These are phyloP conservation scores for Copsychus sechellarum DNA, from an alignment of 2,113 vertebrate genomes.

Conservation along the genomic window DNA sequence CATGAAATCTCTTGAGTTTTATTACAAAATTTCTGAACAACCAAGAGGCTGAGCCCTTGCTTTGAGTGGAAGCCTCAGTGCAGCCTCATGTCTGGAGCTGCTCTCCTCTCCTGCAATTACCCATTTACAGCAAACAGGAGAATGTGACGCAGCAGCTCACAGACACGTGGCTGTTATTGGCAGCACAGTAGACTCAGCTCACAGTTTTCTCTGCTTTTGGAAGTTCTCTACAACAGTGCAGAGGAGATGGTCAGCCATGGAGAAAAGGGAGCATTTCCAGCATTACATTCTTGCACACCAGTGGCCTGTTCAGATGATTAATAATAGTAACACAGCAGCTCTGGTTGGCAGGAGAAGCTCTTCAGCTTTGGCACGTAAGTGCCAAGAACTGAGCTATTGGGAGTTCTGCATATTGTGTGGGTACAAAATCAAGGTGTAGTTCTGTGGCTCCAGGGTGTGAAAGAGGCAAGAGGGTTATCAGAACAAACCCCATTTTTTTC, in stretches of 20 bases:
- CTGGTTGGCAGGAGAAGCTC: not conserved
- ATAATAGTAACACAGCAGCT: not conserved
- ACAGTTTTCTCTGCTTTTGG: not conserved
- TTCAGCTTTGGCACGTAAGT: not conserved
- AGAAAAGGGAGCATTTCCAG: not conserved
- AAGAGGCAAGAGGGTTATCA: not conserved
- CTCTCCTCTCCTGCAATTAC: not conserved
- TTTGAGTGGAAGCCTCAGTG: not conserved
- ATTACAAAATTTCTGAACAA: not conserved
- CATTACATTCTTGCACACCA: not conserved
- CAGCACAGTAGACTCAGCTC: not conserved
- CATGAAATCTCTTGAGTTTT: conserved; percentile 3
- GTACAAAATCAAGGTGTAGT: not conserved
- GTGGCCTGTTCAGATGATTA: not conserved
- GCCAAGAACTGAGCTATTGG: not conserved
- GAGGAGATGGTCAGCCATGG: not conserved
- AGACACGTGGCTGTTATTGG: not conserved
- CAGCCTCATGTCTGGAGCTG: not conserved
- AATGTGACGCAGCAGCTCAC: not conserved
- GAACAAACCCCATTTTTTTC: not conserved
- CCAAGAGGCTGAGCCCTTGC: not conserved
- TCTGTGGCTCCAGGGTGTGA: not conserved
- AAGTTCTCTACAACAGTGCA: not conserved
- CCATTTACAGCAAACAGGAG: not conserved
- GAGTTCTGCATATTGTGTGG: not conserved